phyloP scores from a whole-genome alignment of 2,113 vertebrate genomes.

The Anhinga anhinga region DNA sequence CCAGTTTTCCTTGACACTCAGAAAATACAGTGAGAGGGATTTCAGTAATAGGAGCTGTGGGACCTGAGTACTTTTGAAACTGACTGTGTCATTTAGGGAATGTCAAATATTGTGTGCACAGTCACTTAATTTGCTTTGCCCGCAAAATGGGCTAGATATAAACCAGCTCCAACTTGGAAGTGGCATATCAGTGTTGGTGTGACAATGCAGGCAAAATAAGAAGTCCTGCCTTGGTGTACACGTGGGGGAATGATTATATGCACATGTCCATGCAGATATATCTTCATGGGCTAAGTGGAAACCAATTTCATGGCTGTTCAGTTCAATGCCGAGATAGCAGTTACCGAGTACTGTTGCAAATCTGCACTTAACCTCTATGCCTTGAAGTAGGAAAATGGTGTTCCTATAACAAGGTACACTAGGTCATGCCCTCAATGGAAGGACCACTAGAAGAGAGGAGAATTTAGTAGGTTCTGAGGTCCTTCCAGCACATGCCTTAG shows the following conservation, averaged over 20 bases:
- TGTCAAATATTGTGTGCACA: background rate
- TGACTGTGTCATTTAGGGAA: background rate
- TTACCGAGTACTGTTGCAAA: background rate
- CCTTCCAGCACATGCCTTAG: background rate
- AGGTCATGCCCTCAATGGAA: background rate
- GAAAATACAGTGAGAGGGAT: background rate
- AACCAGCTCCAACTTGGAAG: background rate
- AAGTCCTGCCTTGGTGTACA: background rate
- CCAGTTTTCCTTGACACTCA: background rate
- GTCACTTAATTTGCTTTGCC: background rate
- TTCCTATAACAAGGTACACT: background rate
- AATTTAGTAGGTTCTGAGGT: background rate
- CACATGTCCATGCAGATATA: background rate
- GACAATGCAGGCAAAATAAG: background rate
- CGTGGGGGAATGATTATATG: background rate
- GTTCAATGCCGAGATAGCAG: background rate
- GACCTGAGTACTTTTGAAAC: background rate
- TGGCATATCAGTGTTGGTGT: rapidly evolving
- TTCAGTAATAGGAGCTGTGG: background rate
- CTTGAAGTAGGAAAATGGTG: background rate
- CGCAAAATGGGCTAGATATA: background rate
- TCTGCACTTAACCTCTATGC: background rate
- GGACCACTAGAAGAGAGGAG: background rate
- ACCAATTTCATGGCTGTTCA: background rate
- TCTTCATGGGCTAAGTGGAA: background rate